A percentile compares a stretch with the other conserved stretches of the same genome.
phyloP scores from a whole-genome alignment of 35 echinoderm and acorn worm species.

The Heliocidaris erythrogramma region DNA sequence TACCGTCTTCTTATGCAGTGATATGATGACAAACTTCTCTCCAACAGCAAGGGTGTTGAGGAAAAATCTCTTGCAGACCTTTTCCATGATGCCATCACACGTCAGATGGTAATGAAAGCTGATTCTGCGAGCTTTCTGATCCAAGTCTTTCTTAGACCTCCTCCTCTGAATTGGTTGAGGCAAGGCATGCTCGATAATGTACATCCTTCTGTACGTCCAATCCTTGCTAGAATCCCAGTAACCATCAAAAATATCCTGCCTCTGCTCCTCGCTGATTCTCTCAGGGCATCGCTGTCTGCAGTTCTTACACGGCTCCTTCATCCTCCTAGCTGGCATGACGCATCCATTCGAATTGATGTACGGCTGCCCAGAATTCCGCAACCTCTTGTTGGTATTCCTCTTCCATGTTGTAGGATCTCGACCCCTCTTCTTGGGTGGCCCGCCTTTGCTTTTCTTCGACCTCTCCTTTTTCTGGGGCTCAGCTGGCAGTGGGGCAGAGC shows the following conservation, averaged over 20 bases:
- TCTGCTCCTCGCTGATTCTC: constrained; percentile 32
- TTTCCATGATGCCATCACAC: neutral
- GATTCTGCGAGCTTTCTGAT: constrained; percentile 7
- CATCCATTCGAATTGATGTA: constrained; percentile 24
- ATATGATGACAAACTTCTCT: constrained; percentile 47
- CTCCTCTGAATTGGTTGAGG: constrained; percentile 6
- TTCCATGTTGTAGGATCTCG: constrained; percentile 16
- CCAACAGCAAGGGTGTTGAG: constrained; percentile 47
- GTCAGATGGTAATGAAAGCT: constrained; percentile 41
- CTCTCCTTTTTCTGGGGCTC: neutral
- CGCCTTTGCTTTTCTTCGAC: constrained; percentile 24
- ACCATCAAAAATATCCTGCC: constrained; percentile 13
- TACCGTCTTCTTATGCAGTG: constrained; percentile 30
- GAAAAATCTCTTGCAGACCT: constrained; percentile 43
- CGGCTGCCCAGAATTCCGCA: neutral
- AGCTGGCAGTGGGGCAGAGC: neutral
- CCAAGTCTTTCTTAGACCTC: neutral
- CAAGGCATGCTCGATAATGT: constrained; percentile 6
- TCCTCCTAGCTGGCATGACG: neutral
- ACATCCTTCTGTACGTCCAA: constrained; percentile 1
- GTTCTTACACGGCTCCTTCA: constrained; percentile 35
- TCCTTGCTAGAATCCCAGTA: constrained; percentile 29
- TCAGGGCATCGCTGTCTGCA: constrained; percentile 23
- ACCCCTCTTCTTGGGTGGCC: neutral
- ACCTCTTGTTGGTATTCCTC: constrained; percentile 26